These are phyloP conservation scores for Henicopernis longicauda DNA, from an alignment of 2,113 vertebrate genomes.

Conservation along the genomic window DNA sequence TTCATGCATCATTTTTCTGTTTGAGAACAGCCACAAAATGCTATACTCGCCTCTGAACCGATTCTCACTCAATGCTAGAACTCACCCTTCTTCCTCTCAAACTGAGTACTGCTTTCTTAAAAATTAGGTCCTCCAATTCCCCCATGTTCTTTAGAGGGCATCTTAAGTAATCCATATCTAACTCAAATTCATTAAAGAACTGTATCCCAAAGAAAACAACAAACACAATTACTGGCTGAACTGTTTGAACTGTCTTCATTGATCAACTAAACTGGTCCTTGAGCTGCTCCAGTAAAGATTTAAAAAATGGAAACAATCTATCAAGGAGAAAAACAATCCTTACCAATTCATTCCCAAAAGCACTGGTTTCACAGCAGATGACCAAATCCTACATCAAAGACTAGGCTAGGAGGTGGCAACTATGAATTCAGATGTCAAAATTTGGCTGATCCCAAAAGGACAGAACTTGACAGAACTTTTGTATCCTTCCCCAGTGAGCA, in stretches of 20 bases:
- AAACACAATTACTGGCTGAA: background rate
- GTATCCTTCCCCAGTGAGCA: background rate
- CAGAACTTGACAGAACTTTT: background rate
- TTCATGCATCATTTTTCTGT: background rate
- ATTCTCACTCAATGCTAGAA: background rate
- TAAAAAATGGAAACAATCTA: background rate
- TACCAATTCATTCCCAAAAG: background rate
- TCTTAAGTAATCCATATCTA: background rate
- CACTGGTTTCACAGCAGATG: background rate
- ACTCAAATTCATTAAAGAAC: background rate
- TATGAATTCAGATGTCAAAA: background rate
- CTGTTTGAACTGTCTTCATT: background rate
- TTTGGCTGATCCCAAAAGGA: background rate
- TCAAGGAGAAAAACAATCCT: background rate
- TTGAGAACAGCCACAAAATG: background rate
- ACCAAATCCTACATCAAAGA: background rate
- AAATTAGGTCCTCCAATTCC: background rate
- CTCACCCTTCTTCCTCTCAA: background rate
- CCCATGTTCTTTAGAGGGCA: background rate
- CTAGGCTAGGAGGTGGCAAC: background rate
- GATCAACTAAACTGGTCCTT: background rate
- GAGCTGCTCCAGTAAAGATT: background rate
- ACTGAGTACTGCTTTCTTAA: background rate
- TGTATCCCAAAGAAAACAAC: background rate
- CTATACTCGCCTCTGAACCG: background rate